Evolutionary conservation across 1,140 invertebrate species (phyloP), one percentile per base, ranked within the genome.

Genomic region (Cyphomyrmex costatus): DNA sequence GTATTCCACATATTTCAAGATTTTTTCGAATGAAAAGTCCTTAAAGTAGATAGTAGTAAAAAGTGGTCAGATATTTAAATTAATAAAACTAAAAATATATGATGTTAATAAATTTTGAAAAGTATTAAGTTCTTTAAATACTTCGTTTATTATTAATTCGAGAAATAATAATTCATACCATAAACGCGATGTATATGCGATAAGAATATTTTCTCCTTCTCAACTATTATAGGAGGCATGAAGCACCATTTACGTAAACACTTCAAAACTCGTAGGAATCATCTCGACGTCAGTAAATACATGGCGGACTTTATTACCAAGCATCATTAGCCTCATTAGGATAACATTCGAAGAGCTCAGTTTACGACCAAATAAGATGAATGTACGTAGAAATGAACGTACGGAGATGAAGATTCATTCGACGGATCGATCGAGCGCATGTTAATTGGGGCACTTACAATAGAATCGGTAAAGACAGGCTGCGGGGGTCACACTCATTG

Each of bases 241-340:
- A 46, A 36, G n/a, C 8, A 60, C 19, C 51, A 33, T 21, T 79
- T 33, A 36, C n/a, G 33, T n/a, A 33, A 66, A 79, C 36, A 33
- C 14, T 58, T 58, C 16, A 21, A 73, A 51, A 58, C 24, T 42
- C 51, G 3, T 3, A 19, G 42, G 8, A 14, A 27, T 82, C 19
- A 46, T 82, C 16, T 42, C 53, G 49, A 8, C 27, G 30, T 73
- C 33, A 46, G 14, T 21, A 12, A 21, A 36, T 19, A 66, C 51
- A 12, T 24, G 30, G 0, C 19, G 10, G 24, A 80, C 24, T 83
- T 83, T 83, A 83, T 83, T 74, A 83, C 53, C 68, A 19, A 7
- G 12, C 53, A 46, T 74, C 53, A 83, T 73, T 82, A 82, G 33
- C 3, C 24, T 71, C 65, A 46, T 82, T 82, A 73, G 53, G 24